Conservation (phyloP, 2,797 vertebrate genomes). For the Ammospiza maritima region DNA sequence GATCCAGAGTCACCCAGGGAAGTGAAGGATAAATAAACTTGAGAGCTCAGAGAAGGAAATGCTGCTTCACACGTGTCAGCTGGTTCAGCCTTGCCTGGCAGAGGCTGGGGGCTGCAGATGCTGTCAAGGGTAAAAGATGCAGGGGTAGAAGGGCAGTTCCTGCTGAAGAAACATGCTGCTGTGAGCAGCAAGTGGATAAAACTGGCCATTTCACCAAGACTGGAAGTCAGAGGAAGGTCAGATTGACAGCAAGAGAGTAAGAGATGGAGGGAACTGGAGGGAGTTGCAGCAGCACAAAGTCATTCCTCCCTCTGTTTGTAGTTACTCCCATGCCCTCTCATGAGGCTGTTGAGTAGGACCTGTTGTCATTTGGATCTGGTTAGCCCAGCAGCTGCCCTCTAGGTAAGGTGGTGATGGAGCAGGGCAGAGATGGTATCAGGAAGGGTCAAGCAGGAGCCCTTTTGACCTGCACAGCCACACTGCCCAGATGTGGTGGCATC, state of each 20-base stretch:
- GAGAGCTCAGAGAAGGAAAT: not conserved
- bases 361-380: not conserved
- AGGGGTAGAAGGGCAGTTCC: not conserved
- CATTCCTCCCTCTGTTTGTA: not conserved
- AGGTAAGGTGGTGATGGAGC: not conserved
- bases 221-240: not conserved
- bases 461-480: accelerated
- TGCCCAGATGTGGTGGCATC: not conserved
- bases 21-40: not conserved
- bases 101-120: not conserved
- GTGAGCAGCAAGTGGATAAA: not conserved
- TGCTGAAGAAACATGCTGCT: not conserved
- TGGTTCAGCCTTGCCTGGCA: not conserved
- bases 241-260: not conserved
- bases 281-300: not conserved
- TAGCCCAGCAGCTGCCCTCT: not conserved
- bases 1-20: not conserved
- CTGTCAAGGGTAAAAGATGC: accelerated
- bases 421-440: not conserved
- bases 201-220: not conserved
- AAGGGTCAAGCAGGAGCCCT: not conserved
- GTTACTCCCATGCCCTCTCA: not conserved
- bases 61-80: not conserved
- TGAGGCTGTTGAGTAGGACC: accelerated
- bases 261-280: not conserved